A percentile compares a stretch with the other conserved stretches of the same genome.
Conservation (phyloP, 1,140 invertebrate genomes). For the Arion vulgaris region DNA sequence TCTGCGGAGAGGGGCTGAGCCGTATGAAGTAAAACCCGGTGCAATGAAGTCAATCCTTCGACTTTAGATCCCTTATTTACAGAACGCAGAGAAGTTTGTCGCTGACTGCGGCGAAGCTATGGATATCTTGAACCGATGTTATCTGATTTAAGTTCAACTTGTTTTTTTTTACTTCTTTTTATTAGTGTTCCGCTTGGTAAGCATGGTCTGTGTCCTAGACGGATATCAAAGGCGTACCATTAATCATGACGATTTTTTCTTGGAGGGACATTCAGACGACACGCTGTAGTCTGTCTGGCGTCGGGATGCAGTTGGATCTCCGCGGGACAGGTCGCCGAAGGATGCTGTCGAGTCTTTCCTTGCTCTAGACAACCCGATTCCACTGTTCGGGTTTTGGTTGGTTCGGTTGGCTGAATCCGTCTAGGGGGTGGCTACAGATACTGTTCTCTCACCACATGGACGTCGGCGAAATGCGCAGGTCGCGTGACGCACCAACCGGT, state of each 20-base stretch:
- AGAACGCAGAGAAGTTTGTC: no score
- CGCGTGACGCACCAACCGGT: no score
- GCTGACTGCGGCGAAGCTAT: no score
- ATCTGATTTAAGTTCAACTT: no score
- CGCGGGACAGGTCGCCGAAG: constrained; percentile 16
- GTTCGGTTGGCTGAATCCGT: neutral
- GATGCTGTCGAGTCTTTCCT: constrained; percentile 2
- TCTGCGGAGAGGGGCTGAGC: no score
- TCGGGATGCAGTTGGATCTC: neutral
- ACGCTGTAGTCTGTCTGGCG: neutral
- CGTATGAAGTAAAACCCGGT: no score
- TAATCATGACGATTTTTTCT: neutral
- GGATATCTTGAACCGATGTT: no score
- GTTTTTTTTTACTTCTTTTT: no score
- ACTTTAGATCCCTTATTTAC: no score
- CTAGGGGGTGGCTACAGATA: constrained; percentile 9
- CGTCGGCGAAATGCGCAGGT: neutral
- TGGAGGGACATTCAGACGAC: neutral
- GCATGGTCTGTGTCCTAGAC: no score
- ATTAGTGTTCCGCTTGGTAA: no score
- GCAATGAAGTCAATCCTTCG: no score
- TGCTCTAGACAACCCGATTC: neutral
- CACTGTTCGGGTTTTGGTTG: neutral
- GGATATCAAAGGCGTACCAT: neutral
- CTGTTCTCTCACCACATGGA: neutral